A percentile compares a stretch with the other conserved stretches of the same genome.
phyloP scores from a whole-genome alignment of 2,797 vertebrate species.

The Cirrhinus molitorella region DNA sequence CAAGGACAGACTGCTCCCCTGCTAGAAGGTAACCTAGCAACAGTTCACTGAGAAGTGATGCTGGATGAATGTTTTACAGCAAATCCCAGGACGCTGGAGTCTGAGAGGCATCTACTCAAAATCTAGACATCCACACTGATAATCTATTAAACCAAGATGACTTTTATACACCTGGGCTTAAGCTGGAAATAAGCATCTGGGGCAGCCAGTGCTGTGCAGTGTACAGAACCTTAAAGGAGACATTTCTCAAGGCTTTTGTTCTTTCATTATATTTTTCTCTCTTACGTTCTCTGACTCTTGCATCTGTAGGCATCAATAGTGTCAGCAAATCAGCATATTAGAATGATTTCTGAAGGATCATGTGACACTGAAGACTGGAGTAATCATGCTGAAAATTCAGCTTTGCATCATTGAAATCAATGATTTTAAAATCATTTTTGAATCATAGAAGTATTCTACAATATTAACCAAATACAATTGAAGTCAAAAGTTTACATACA shows the following conservation, averaged over 20 bases:
- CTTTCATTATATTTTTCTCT: not conserved
- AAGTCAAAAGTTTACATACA: no score
- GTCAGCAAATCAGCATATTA: not conserved
- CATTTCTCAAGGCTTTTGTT: not conserved
- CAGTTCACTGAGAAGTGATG: constrained; percentile 57
- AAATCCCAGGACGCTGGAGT: constrained; percentile 22
- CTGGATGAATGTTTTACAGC: constrained; percentile 58
- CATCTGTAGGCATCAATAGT: not conserved
- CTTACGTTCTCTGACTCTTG: not conserved
- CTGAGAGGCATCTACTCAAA: constrained; percentile 52
- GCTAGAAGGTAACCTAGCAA: constrained; percentile 68
- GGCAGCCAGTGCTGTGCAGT: not conserved
- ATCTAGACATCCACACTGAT: constrained; percentile 40
- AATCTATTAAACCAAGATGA: constrained; percentile 9
- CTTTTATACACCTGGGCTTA: constrained; percentile 35
- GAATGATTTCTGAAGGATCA: not conserved
- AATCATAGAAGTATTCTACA: no score
- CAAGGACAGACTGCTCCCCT: constrained; percentile 44
- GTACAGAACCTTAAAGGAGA: not conserved
- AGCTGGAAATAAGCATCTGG: constrained; percentile 14
- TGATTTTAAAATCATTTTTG: no score
- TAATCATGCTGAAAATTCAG: not conserved
- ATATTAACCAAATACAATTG: no score
- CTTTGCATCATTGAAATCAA: not conserved
- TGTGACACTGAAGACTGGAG: no score